Base-by-base conservation (phyloP, 2,113 vertebrate genomes). In the Ibidorhyncha struthersii region DNA sequence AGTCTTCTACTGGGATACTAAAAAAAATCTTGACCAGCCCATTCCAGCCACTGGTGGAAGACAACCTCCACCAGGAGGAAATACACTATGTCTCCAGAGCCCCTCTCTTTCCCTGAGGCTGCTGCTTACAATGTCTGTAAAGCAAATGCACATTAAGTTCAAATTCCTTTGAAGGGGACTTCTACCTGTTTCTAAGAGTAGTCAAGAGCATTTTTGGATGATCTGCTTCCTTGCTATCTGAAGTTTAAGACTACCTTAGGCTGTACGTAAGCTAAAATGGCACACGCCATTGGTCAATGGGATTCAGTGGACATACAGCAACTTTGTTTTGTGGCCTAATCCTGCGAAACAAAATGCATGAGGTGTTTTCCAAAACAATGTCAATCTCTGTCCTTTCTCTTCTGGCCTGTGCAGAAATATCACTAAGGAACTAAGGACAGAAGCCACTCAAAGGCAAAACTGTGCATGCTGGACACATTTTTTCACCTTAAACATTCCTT, bases 381-480 rank as follows among this genome's bases (percentile, higher is more conserved):
- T 6, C 53, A 9, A 10, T 12, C 49, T 81, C 59, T 58, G 38
- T 53, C 20, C 17, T 15, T 91, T 55, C n/a, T 94, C 59, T 73
- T 67, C 50, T 67, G 69, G 27, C 8, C 49, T 58, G 19, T 41
- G 74, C 32, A 83, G 77, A 95, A 53, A 58, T 45, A 12, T 40
- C 36, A n/a, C 34, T 30, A 52, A 58, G 14, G 27, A 91, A 22
- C 45, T n/a, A 56, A 79, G 69, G 65, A 63, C 38, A 93, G 69
- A 91, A 84, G 40, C 41, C 81, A 78, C 38, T 63, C 45, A 41
- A 45, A 66, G 9, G 11, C 32, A 78, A 92, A 95, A 61, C n/a
- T 0, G 0, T 70, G 32, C 25, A 66, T 1, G 3, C 9, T 52
- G 65, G 32, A 74, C 11, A 9, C 9, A 47, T 58, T 84, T 92